Evolutionary conservation across 2,888 invertebrate genomes (phyloP), one percentile per base, ranked within the genome.

Genomic region (Balanococcus diminutus): DNA sequence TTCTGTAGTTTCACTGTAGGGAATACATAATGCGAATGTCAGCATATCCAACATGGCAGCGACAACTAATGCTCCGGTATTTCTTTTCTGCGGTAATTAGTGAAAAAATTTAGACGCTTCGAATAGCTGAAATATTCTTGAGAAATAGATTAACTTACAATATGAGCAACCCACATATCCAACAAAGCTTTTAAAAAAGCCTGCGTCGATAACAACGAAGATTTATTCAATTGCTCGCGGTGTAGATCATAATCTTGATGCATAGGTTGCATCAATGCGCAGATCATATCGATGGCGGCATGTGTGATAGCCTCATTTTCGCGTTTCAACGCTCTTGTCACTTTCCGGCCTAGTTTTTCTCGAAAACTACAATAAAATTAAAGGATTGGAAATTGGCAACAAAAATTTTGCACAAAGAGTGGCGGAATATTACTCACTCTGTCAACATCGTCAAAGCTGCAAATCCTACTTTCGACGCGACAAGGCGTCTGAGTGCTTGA

Each of bases 251-350:
- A 98, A 90, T 98, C 97, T 88, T 96, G 95, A 89, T 96, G 95
- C 96, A 99, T 99, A 0, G 99, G 99, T 91, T 98, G 98, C 96
- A 99, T 97, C 32, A 99, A 92, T 19, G 99, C 97, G 90, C 98
- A 98, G 87, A 99, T 94, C 91, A 98, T 98, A 91, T 99, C 99
- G 86, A 99, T 93, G 4, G 98, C 98, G 3, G 99, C 96, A 91
- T 99, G 97, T 16, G 98, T 96, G 36, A 98, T 95, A 9, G 96
- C 97, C 88, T 95, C 93, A 89, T 96, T 94, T 88, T 96, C 96
- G 88, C 95, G 92, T 86, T 96, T 94, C 87, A 99, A 90, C 0
- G 98, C 97, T 87, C 94, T 93, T 67, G 98, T 96, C 5, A 99
- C 97, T 90, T 97, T 96, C 85, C 93, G 91, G 81, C 99, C 99